Evolutionary conservation across 2,888 invertebrate genomes (phyloP).

Genomic region (Rhingia rostrata): DNA sequence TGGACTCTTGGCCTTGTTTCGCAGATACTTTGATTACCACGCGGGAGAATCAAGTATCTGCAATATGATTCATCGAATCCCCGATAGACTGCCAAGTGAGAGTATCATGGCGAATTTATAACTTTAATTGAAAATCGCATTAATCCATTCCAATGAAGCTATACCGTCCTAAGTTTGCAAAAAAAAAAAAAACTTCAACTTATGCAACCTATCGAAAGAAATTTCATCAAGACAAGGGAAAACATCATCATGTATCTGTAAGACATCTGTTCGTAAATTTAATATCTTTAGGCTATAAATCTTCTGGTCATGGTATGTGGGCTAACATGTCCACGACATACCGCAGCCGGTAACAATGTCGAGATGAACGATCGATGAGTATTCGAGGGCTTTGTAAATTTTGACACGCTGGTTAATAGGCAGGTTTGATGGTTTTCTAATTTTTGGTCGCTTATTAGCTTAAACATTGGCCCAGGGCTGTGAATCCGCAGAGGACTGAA

Average conservation of each 20-base stretch:
- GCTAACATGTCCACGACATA: background rate
- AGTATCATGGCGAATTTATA: background rate
- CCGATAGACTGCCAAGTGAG: background rate
- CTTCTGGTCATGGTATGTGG: constrained; percentile 18
- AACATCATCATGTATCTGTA: constrained; percentile 19
- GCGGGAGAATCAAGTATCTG: background rate
- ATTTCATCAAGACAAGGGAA: constrained; percentile 25
- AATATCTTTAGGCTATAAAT: constrained; percentile 40
- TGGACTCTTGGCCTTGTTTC: constrained; percentile 58
- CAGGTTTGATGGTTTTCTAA: constrained; percentile 32
- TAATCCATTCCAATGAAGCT: constrained; percentile 2
- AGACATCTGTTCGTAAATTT: constrained; percentile 54
- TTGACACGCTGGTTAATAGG: constrained; percentile 36
- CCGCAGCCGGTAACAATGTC: constrained; percentile 8
- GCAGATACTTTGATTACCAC: constrained; percentile 19
- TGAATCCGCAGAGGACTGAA: constrained; percentile 31
- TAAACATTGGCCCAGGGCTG: constrained; percentile 12
- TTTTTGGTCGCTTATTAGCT: constrained; percentile 12
- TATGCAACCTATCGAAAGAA: constrained; percentile 43
- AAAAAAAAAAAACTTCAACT: background rate
- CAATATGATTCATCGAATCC: background rate
- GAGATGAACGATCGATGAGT: constrained; percentile 33
- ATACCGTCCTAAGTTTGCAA: constrained; percentile 1
- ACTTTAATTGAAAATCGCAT: constrained; percentile 29
- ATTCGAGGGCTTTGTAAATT: constrained; percentile 46